Evolutionary conservation across 2,797 vertebrate species (phyloP), one percentile per base, ranked within the genome.

Genomic region (Valencia hispanica): DNA sequence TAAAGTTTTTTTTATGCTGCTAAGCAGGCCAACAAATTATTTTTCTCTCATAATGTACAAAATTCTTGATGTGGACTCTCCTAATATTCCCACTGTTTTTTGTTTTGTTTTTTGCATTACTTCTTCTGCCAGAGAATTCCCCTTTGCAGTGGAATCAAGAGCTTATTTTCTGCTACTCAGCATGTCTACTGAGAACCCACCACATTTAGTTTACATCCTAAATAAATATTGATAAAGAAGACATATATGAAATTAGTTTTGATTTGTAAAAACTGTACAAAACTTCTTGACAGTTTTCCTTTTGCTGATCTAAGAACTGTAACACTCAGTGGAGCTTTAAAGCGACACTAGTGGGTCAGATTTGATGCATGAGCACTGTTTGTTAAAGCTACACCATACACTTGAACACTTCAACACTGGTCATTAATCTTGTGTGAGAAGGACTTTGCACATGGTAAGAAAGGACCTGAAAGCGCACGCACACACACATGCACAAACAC

Each of bases 361-460:
- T 83, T 72, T 95, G 91, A 94, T 91, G 79, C 78, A 93, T 90
- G 89, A 80, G 70, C 86, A 85, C 84, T 88, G 87, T 92, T 92
- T 91, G 89, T 83, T 68, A 57, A 86, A 84, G 85, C 83, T 90
- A 79, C 87, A 86, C 86, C 87, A 85, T 88, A 86, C 91, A 91
- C 91, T 94, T 92, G 84, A 92, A 84, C 83, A 88, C 86, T 90
- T 93, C 89, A 88, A 83, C 88, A 79, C 81, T 41, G 79, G 73
- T 88, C 92, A 94, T 95, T 95, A 88, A 90, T 95, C 94, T 93
- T 84, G 79, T 88, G 87, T 88, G 93, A 93, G 91, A 93, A 91
- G 91, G 83, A 87, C 87, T 86, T 82, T 77, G 82, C 81, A 88
- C 88, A 86, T 86, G 80, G 65, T 65, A 45, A 79, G 70, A 84